Evolutionary conservation across 2,888 invertebrate genomes (phyloP).

Genomic region (Spisula solida): DNA sequence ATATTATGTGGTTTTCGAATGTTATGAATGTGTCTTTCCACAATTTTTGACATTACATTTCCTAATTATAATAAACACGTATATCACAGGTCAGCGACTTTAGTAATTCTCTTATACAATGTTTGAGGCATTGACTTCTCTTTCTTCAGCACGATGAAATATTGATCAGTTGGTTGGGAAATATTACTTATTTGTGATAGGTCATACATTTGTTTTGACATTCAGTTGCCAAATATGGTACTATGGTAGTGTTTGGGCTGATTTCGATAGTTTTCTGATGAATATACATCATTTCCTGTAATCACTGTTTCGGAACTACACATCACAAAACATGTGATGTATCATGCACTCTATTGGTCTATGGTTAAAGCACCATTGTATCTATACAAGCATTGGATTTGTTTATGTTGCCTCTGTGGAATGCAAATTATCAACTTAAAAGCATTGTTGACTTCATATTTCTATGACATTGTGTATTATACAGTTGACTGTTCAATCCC

Average conservation of each 20-base stretch:
- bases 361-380: neutral
- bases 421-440: no score
- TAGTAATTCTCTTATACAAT: neutral
- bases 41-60: no score
- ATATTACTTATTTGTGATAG: neutral
- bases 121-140: neutral
- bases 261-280: neutral
- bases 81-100: neutral
- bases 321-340: neutral
- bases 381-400: neutral
- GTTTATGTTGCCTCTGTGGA: neutral
- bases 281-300: neutral
- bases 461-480: no score
- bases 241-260: neutral
- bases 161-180: neutral
- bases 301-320: neutral
- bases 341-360: neutral
- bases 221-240: neutral
- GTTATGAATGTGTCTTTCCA: neutral
- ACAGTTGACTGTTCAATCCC: no score
- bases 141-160: neutral
- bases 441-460: no score
- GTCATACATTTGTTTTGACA: neutral
- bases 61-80: no score
- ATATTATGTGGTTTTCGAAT: neutral